These are phyloP conservation scores for Oedothorax gibbosus DNA, from an alignment of 1,140 invertebrate genomes.

Conservation along the genomic window DNA sequence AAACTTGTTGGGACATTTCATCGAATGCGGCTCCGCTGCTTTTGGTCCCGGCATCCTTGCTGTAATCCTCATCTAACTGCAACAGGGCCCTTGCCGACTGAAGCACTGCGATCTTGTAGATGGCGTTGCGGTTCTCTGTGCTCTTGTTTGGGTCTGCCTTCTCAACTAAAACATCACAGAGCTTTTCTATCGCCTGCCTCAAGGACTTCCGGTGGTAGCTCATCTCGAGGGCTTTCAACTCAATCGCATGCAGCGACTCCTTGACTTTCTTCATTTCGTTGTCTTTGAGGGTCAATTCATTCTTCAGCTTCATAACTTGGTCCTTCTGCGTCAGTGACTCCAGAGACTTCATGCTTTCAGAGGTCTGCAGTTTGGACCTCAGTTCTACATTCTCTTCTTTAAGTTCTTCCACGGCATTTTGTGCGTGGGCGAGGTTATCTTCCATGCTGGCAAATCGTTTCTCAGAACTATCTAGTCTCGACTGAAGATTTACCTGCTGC, in stretches of 20 bases:
- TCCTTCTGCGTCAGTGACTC: slow-evolving; percentile 20
- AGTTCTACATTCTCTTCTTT: slow-evolving; percentile 35
- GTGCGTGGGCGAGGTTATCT: background rate
- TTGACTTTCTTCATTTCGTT: slow-evolving; percentile 32
- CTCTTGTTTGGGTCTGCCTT: background rate
- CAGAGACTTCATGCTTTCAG: background rate
- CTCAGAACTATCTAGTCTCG: background rate
- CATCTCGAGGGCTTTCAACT: slow-evolving; percentile 37
- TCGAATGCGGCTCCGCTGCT: slow-evolving; percentile 19
- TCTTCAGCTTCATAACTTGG: slow-evolving; percentile 15
- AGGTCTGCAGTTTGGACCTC: background rate
- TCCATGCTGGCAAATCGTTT: background rate
- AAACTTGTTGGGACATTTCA: slow-evolving; percentile 38
- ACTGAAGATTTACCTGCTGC: slow-evolving; percentile 13
- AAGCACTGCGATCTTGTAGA: slow-evolving; percentile 44
- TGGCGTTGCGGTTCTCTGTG: slow-evolving; percentile 23
- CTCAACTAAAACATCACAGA: slow-evolving; percentile 31
- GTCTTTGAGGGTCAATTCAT: slow-evolving; percentile 18
- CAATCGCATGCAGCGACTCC: slow-evolving; percentile 30
- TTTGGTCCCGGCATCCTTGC: background rate
- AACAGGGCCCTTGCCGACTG: slow-evolving; percentile 31
- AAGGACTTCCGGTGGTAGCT: slow-evolving; percentile 35
- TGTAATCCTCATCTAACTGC: slow-evolving; percentile 26
- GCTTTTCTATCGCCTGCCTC: slow-evolving; percentile 36
- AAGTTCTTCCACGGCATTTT: background rate